Evolutionary conservation across 1,140 invertebrate species (phyloP), one percentile per base, ranked within the genome.

Genomic region (Bombus waltoni): DNA sequence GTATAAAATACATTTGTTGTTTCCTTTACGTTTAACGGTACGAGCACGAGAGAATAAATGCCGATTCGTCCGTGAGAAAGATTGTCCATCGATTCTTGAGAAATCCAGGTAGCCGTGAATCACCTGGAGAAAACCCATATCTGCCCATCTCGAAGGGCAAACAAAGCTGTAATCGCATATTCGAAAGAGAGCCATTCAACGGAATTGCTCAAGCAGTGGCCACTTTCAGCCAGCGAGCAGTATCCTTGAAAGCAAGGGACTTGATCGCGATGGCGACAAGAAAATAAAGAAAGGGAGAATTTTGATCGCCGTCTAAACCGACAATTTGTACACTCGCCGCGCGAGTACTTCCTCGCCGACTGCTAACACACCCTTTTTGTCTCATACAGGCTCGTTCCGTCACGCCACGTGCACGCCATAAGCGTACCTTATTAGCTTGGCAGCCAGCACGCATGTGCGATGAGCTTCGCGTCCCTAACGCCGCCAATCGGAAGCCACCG

Each of bases 391-490:
- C 59, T 78, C 74, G 81, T 78, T 72, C 76, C 75, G 79, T 75
- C 76, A 65, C 74, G 81, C 78, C 89, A 89, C 70, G 89, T 89
- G 85, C 81, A 89, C 71, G 81, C 85, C 85, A 87, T 87, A 89
- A 90, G 75, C 89, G 82, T 85, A 74, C 81, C 81, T 89, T 89
- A 89, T 89, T 90, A 89, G 57, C 42, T 25, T 70, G 73, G 42
- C 57, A 22, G 74, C 72, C 70, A 71, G 32, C 83, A 71, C 65
- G 85, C 86, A 85, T 86, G 78, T 42, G 82, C 77, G 87, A 89
- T 85, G 65, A 78, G 66, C 28, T 57, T 59, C 42, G 42, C 38
- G 62, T 62, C 47, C 25, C 18, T 68, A 76, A 22, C 68, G 66
- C 66, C 42, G 76, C 88, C 68, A 84, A 90, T 89, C 88, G 85